Conservation (phyloP, 1,140 invertebrate species). For the Sweltsa coloradensis region DNA sequence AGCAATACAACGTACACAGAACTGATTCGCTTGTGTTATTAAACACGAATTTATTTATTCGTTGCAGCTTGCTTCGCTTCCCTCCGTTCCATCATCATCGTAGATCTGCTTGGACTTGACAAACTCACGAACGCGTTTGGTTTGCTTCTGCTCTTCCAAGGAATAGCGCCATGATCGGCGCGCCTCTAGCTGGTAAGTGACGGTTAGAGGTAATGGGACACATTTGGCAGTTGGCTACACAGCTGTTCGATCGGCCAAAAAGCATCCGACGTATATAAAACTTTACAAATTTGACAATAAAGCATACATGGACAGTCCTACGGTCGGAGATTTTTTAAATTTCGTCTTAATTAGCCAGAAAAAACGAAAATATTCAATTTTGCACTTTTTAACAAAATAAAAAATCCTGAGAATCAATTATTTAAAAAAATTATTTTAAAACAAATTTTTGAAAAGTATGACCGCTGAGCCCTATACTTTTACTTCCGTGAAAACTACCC, state of each 20-base stretch:
- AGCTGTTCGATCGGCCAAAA: not conserved
- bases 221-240: not conserved
- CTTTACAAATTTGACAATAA: not conserved
- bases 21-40: not conserved
- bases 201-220: slow-evolving; percentile 1
- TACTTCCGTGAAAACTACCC: too few species aligned
- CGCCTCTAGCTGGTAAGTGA: slow-evolving; percentile 77
- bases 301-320: not conserved
- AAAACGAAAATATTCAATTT: too few species aligned
- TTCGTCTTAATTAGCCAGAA: too few species aligned
- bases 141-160: slow-evolving; percentile 83
- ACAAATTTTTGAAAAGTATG: too few species aligned
- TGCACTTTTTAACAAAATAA: too few species aligned
- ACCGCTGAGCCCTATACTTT: too few species aligned
- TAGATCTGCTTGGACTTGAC: slow-evolving; percentile 85
- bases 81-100: slow-evolving; percentile 81
- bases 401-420: too few species aligned
- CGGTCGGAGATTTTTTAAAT: not conserved
- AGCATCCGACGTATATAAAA: not conserved
- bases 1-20: too few species aligned
- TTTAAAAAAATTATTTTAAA: too few species aligned
- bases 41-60: slow-evolving; percentile 18
- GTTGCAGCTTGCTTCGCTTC: slow-evolving; percentile 78
- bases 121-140: slow-evolving; percentile 90
- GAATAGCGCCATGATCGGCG: slow-evolving; percentile 73